Percentiles rank a stretch among this genome's conserved stretches.
Evolutionary conservation across 2,888 invertebrate species (phyloP).

Genomic region (Allophyes oxyacanthae): DNA sequence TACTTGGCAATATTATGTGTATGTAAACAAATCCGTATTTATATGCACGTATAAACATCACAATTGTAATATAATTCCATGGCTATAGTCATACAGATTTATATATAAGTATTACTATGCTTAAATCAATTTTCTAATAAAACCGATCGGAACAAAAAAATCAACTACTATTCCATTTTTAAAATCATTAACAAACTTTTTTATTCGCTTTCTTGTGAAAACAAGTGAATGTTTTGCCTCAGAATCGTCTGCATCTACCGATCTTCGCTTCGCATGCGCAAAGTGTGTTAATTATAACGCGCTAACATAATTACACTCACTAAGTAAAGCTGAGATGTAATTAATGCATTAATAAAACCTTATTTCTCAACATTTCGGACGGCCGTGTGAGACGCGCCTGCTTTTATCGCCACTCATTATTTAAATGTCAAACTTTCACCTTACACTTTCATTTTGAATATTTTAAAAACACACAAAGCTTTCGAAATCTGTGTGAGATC

Average conservation of each 20-base stretch:
- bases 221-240: background rate
- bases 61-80: no score
- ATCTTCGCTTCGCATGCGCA: slow-evolving; percentile 16
- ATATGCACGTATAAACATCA: no score
- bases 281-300: slow-evolving; percentile 39
- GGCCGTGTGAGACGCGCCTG: slow-evolving; percentile 28
- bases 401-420: slow-evolving; percentile 69
- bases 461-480: slow-evolving; percentile 68
- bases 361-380: slow-evolving; percentile 38
- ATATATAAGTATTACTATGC: no score
- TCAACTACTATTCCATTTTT: background rate
- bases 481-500: slow-evolving; percentile 64
- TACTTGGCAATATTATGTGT: no score
- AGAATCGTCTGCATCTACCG: background rate
- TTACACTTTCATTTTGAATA: slow-evolving; percentile 74
- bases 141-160: no score
- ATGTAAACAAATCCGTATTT: no score
- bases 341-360: slow-evolving; percentile 41
- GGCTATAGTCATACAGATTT: no score
- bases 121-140: no score
- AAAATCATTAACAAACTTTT: slow-evolving; percentile 4
- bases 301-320: slow-evolving; percentile 27
- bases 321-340: slow-evolving; percentile 31
- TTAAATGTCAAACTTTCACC: slow-evolving; percentile 79
- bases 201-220: slow-evolving; percentile 4